Evolutionary conservation across 2,113 vertebrate genomes (phyloP), one percentile per base, ranked within the genome.

Genomic region (Craseonycteris thonglongyai): DNA sequence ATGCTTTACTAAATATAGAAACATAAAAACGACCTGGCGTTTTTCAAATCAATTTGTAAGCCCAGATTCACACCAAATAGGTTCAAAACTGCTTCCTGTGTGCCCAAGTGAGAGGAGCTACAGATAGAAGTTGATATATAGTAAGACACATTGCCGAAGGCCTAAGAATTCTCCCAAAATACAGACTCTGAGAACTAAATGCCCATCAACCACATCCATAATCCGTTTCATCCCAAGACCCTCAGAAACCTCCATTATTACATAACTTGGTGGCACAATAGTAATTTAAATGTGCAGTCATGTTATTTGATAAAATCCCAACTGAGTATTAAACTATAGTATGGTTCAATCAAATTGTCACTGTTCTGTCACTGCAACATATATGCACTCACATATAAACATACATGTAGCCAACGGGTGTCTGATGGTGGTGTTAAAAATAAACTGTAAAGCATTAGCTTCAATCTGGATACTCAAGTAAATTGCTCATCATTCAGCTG

Each of bases 291-390:
- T n/a, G 88, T 92, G 59, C 38, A 96, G 65, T 75, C 74, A 54
- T 95, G 59, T 89, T 94, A 97, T 94, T 84, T 91, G 90, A 90
- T 93, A 90, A 95, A 96, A 94, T 91, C 92, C 96, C 92, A 97
- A 86, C 19, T 68, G 68, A 81, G 51, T 87, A 71, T 90, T 96
- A 96, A 90, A 90, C 51, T 95, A 84, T 69, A 81, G 7, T 87
- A 47, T 92, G 56, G 59, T 81, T 84, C 84, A 87, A 54, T 92
- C 42, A 91, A 93, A 92, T 94, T 78, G 72, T 66, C 51, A 56
- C 54, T 81, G 54, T 59, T 92, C n/a, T 72, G 81, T 26, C 71
- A 49, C 7, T 59, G 42, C 84, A 90, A 72, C 2, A 47, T 33
- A 80, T 24, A 87, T 15, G 30, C 9, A 68, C 56, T 47, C 28